Base-by-base conservation (phyloP, 2,113 vertebrate species). In the Meriones unguiculatus region DNA sequence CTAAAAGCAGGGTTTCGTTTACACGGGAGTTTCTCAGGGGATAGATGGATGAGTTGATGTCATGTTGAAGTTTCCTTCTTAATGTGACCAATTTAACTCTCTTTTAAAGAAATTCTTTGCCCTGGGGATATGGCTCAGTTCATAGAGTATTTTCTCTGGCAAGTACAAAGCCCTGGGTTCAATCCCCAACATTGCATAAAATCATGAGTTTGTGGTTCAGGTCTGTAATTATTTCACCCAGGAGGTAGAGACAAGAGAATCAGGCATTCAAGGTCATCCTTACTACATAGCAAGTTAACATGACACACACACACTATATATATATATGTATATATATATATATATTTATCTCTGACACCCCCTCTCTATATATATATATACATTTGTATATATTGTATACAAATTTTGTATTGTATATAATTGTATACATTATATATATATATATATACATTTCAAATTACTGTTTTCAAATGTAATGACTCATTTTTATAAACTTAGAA, bases 31-130 rank as follows among this genome's bases (percentile, higher is more conserved):
- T 88, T 72, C n/a, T 18, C 15, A 50, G 91, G 67, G 12, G n/a
- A 25, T 88, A 91, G 81, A 18, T 50, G 6, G 69, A 22, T 32
- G 46, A 2, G 7, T 9, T 87, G 65, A 50, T 38, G 65, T 35
- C 32, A 54, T 18, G 50, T 90, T 87, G 11, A 62, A 54, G 65
- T 86, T 91, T 84, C 18, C 92, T 80, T 93, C 35, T 64, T 75
- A 57, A 38, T n/a, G 73, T 73, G 35, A 7, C 28, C 80, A n/a
- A 77, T 62, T 91, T 77, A 25, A 30, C 4, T 93, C 8, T 52
- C 64, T 87, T 93, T 90, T 87, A 38, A 90, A 95, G 77, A 88
- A 81, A 84, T 15, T 20, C 50, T 35, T 70, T 67, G 35, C 57
- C 12, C 5, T 80, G 64, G 18, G 84, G 30, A 52, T 87, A 28